Evolutionary conservation across 2,888 invertebrate genomes (phyloP).

Genomic region (Agrotis exclamationis): DNA sequence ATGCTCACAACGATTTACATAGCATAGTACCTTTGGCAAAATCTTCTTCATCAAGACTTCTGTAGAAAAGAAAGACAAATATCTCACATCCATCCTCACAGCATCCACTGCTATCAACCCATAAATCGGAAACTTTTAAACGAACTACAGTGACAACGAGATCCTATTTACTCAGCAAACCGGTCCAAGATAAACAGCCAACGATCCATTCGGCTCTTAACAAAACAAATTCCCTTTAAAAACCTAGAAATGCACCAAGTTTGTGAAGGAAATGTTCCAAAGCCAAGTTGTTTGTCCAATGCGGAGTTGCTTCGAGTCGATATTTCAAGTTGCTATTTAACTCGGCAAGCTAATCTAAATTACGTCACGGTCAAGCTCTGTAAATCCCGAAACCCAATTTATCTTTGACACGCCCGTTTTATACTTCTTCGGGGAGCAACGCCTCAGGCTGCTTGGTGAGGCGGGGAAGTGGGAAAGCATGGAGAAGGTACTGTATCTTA

Average conservation of each 20-base stretch:
- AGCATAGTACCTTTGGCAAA: too few relatives aligned
- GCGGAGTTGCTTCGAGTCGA: conserved; percentile 58
- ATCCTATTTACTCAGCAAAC: conserved; percentile 35
- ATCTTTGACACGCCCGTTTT: conserved; percentile 75
- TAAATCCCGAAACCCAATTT: conserved; percentile 79
- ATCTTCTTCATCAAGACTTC: neutral
- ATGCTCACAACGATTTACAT: too few relatives aligned
- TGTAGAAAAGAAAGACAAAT: neutral
- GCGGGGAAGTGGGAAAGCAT: conserved; percentile 19
- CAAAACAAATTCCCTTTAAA: conserved; percentile 51
- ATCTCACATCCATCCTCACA: neutral
- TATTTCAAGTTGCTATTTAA: conserved; percentile 66
- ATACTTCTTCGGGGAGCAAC: conserved; percentile 71
- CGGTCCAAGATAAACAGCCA: conserved; percentile 42
- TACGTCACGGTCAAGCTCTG: conserved; percentile 75
- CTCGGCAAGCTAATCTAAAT: conserved; percentile 76
- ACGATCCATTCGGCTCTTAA: conserved; percentile 51
- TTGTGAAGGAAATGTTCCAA: conserved; percentile 47
- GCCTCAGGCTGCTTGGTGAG: conserved; percentile 54
- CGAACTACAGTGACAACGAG: conserved; percentile 22
- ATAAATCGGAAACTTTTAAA: conserved; percentile 34
- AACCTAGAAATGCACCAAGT: conserved; percentile 49
- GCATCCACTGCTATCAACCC: neutral
- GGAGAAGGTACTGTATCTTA: conserved; percentile 46
- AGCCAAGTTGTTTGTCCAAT: conserved; percentile 61